Evolutionary conservation across 2,113 vertebrate genomes (phyloP).

Genomic region (Limanda limanda): DNA sequence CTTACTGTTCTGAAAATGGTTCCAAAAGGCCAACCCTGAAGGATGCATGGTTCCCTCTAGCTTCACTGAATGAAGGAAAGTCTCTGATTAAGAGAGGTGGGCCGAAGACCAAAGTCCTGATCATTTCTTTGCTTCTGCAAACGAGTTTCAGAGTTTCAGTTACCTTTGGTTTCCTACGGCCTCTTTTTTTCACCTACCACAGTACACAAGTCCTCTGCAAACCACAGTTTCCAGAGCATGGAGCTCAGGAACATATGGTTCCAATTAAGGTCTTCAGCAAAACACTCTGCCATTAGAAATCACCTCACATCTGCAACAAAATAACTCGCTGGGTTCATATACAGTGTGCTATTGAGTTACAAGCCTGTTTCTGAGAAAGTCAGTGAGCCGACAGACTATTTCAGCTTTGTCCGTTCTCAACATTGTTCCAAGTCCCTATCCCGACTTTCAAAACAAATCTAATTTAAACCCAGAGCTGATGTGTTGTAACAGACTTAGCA

Average conservation of each 20-base stretch:
- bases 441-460: not conserved
- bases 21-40: not conserved
- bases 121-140: not conserved
- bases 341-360: not conserved
- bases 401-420: not conserved
- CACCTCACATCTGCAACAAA: slow-evolving; percentile 30
- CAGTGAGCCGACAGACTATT: not conserved
- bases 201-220: not conserved
- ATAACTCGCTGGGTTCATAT: slow-evolving; percentile 25
- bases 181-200: not conserved
- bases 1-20: not conserved
- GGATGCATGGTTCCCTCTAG: not conserved
- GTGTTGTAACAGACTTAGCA: slow-evolving; percentile 35
- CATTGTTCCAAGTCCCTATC: not conserved
- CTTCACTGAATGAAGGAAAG: too few species aligned
- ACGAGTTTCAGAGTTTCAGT: not conserved
- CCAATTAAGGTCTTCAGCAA: slow-evolving; percentile 50
- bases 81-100: not conserved
- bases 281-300: slow-evolving; percentile 33
- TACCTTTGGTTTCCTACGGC: not conserved
- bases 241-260: slow-evolving; percentile 62
- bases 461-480: not conserved
- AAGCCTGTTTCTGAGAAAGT: not conserved
- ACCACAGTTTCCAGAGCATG: slow-evolving; percentile 9
- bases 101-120: not conserved